Evolutionary conservation across 1,140 invertebrate species (phyloP).

Genomic region (Meloidogyne floridensis): DNA sequence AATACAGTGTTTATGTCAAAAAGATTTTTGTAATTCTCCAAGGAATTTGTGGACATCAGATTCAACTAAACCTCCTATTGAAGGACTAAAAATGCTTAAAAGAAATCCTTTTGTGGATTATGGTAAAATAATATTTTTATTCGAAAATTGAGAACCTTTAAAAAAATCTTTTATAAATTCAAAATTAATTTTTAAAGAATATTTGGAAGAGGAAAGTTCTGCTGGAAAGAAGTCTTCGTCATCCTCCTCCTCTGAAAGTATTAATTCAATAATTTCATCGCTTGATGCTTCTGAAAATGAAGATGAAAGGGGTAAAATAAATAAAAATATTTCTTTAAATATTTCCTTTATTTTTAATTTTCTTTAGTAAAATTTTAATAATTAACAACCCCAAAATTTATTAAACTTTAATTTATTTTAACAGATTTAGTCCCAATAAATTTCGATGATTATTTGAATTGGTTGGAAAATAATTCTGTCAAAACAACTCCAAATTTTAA

Average conservation of each 20-base stretch:
- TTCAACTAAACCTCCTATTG: conserved; percentile 4
- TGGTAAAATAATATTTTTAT: conserved; percentile 13
- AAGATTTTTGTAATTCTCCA: conserved; percentile 32
- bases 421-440: conserved; percentile 22
- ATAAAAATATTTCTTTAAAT: not conserved
- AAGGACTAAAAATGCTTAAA: conserved; percentile 12
- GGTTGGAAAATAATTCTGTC: not conserved
- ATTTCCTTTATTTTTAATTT: not conserved
- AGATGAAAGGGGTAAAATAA: not conserved
- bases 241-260: not conserved
- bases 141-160: no score
- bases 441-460: conserved; percentile 19
- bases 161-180: no score
- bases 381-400: no score
- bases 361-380: not conserved
- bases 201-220: conserved; percentile 25
- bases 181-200: conserved; percentile 7
- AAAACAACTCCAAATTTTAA: not conserved
- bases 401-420: not conserved
- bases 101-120: conserved; percentile 27
- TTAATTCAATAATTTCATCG: conserved; percentile 3
- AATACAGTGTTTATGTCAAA: conserved; percentile 30
- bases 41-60: conserved; percentile 25
- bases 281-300: not conserved
- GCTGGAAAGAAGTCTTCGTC: not conserved